Base-by-base conservation (phyloP, 2,797 vertebrate species). In the Eidolon dupreanum region DNA sequence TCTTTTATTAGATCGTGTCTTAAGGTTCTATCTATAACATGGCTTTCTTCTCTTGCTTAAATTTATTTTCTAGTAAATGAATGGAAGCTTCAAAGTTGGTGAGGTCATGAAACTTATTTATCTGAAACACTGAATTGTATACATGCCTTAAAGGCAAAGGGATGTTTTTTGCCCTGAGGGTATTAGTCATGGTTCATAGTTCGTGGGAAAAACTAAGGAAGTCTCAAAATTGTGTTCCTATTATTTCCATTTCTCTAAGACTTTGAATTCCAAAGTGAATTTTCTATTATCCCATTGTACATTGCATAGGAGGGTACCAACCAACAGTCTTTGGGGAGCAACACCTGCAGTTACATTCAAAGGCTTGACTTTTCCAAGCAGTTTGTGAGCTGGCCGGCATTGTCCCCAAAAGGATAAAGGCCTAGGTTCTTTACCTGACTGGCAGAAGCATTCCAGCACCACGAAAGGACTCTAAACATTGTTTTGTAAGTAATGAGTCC, bases 341-440 rank as follows among this genome's bases (percentile, higher is more conserved):
- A 98, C 99, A 99, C 99, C 99, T 99, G 99, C 99, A 99, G 99
- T 97, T 98, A 98, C 98, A 99, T 99, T 99, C 98, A 99, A 99
- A 99, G 97, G 98, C 98, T 93, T 98, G 98, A 98, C 98, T 99
- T 99, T 99, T 99, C 98, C 98, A 98, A 99, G 98, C 98, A 98
- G 98, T 98, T 98, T 99, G 98, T 98, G 98, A 99, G 98, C 98
- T 98, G 97, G 98, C 95, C 84, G 92, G 98, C 98, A 99, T 99
- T 99, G 98, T 99, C 97, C 89, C 94, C 95, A 79, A 90, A 97
- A 98, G 98, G 98, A 99, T 99, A 99, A 98, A 98, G 98, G 98
- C 98, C 98, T 98, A 98, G 98, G 98, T 98, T 99, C 98, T 99
- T 98, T 99, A 99, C 99, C 99, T 99, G 99, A 98, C 98, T 98